Evolutionary conservation across 2,888 invertebrate genomes (phyloP).

Genomic region (Ectobius pallidus): DNA sequence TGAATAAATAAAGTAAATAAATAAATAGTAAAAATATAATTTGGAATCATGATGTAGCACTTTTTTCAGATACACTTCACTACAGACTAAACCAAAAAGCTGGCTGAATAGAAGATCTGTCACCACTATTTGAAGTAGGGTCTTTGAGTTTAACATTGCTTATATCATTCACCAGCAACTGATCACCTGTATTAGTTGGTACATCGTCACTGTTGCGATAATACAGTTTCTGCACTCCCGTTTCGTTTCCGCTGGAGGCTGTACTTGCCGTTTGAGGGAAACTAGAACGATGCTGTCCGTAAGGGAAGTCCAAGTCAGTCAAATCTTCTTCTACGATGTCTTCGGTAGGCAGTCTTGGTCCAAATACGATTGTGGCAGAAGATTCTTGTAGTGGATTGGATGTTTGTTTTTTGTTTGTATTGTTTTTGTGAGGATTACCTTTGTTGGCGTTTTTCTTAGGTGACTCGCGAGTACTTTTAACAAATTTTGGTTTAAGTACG

Average conservation of each 20-base stretch:
- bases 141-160: neutral
- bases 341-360: neutral
- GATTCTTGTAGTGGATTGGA: neutral
- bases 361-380: neutral
- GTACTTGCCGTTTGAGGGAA: too few relatives aligned
- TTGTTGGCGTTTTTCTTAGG: neutral
- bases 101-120: too few relatives aligned
- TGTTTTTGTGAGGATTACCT: neutral
- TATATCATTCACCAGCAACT: neutral
- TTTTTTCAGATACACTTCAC: too few relatives aligned
- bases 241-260: neutral
- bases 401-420: neutral
- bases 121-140: too few relatives aligned
- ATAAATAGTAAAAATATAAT: too few relatives aligned
- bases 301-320: neutral
- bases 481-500: constrained; percentile 14
- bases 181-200: neutral
- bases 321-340: neutral
- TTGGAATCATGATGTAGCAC: too few relatives aligned
- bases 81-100: too few relatives aligned
- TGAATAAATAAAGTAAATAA: too few relatives aligned
- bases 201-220: neutral
- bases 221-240: neutral
- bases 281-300: neutral
- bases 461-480: neutral